A percentile compares a stretch with the other conserved stretches of the same genome.
Conservation (phyloP, 2,888 invertebrate species). For the Stramonita haemastoma region DNA sequence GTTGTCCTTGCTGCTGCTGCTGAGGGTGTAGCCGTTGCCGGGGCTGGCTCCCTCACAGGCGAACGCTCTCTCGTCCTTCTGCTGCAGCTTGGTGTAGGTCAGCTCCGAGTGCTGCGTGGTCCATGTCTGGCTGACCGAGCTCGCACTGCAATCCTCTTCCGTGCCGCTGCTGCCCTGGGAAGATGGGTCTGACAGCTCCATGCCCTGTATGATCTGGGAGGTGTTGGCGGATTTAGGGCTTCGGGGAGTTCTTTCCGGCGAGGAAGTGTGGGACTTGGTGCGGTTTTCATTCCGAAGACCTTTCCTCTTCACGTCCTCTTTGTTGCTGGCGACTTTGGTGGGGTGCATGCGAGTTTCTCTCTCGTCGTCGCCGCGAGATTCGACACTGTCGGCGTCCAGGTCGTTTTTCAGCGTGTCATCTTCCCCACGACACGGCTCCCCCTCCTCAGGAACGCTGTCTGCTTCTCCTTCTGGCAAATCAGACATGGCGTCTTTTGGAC, state of each 20-base stretch:
- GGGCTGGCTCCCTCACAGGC: background rate
- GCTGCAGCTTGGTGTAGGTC: slow-evolving; percentile 25
- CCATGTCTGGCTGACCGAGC: background rate
- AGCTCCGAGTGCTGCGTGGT: background rate
- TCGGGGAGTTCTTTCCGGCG: background rate
- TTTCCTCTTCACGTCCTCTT: background rate
- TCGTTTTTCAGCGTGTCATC: background rate
- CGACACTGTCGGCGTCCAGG: background rate
- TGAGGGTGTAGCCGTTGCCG: slow-evolving; percentile 10
- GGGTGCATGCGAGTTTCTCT: background rate
- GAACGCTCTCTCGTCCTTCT: slow-evolving; percentile 14
- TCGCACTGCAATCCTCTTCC: background rate
- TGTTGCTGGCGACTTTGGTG: no score
- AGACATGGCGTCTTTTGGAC: no score
- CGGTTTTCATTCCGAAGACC: background rate
- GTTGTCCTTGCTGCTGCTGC: background rate
- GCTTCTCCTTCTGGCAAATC: background rate
- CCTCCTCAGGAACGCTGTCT: background rate
- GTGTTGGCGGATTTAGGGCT: background rate
- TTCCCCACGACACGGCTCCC: background rate
- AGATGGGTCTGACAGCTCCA: background rate
- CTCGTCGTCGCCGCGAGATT: background rate
- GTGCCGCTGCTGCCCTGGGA: background rate
- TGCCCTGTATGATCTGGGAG: background rate
- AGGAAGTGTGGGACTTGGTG: background rate